Evolutionary conservation across 37 sponge, comb jelly and placozoan species (phyloP), one percentile per base, ranked within the genome.

Genomic region (Diacarnus erythraeanus): DNA sequence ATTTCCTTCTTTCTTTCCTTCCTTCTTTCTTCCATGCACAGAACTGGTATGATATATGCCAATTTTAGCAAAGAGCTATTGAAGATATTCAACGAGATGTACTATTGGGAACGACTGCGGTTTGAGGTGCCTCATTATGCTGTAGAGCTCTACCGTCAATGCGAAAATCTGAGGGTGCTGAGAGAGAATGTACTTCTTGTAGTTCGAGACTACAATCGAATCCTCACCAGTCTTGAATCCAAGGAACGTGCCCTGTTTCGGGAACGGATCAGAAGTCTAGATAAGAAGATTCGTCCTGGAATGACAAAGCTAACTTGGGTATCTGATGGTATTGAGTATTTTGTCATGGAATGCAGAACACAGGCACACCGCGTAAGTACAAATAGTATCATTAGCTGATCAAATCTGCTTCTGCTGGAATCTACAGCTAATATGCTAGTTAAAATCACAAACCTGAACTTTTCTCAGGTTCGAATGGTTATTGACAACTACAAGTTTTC

Each of bases 51-150:
- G 84, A 84, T 97, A 4, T 91, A 88, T 69, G 72, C 87, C 67
- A 83, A 67, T 78, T 97, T 97, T 80, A 90, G 77, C 72, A 83
- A 68, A 59, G 78, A 77, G 33, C 93, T 97, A 9, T 78, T 88
- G 71, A 95, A 91, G 73, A 92, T 98, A 26, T 91, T 98, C 76
- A 29, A 74, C 18, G 99, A 98, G 92, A 95, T 95, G 67, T 71
- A 77, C 58, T 95, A 91, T 90, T 98, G 99, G 99, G 99, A 95
- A 85, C 80, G 96, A 30, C 85, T 98, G 69, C 78, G 90, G 63
- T 98, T 98, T 70, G 99, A 98, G 78, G 85, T 95, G 37, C 99
- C 99, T 15, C 96, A 98, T 90, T 98, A 93, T 75, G 85, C 94
- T 8, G 72, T 78, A 5, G 92, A 88, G 64, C 85, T 98, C 69